Base-by-base conservation (phyloP, 2,797 vertebrate genomes). In the Gallinago solitaria region DNA sequence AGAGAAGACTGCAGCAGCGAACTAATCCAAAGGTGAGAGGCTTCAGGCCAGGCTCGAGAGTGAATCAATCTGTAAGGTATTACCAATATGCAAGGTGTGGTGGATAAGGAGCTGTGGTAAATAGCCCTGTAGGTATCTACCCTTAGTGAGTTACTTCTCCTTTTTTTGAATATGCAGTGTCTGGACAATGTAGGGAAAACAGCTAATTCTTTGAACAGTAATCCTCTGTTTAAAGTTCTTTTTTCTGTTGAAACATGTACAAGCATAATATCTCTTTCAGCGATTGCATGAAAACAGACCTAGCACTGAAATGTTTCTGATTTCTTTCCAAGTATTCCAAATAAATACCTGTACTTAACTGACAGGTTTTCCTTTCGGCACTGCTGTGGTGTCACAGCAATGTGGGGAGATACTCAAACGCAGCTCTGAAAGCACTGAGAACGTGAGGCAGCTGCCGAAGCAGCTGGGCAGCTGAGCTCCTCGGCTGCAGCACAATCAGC, bases 21-120 rank as follows among this genome's bases (percentile, higher is more conserved):
- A 99, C 99, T 97, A 99, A 99, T 94, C 99, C 99, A 94, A 99
- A 99, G 98, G 99, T 99, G 32, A 17, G 45, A 61, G 79, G 7
- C 12, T 83, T 50, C 33, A 37, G 56, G 45, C 28, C 30, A 16
- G 15, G 33, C 59, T 64, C 14, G 19, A 16, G 65, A 24, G 41
- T 48, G 48, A 30, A 41, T 61, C 69, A 28, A 37, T 61, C 73
- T 5, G 0, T 56, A 27, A 79, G 21, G 59, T 28, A 24, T 24
- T 56, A 59, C 0, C 1, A 30, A 12, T 41, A 21, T 30, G 24
- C 39, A 60, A 15, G 8, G 43, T 76, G 48, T 54, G 16, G 37
- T 16, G 9, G 48, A 10, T 21, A 43, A 65, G 23, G 12, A 9
- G 18, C 65, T 56, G 0, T 5, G 25, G 10, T 41, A 41, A n/a